These are phyloP conservation scores for Leptobrachium leishanense DNA, from an alignment of 2,113 vertebrate species.

Conservation along the genomic window DNA sequence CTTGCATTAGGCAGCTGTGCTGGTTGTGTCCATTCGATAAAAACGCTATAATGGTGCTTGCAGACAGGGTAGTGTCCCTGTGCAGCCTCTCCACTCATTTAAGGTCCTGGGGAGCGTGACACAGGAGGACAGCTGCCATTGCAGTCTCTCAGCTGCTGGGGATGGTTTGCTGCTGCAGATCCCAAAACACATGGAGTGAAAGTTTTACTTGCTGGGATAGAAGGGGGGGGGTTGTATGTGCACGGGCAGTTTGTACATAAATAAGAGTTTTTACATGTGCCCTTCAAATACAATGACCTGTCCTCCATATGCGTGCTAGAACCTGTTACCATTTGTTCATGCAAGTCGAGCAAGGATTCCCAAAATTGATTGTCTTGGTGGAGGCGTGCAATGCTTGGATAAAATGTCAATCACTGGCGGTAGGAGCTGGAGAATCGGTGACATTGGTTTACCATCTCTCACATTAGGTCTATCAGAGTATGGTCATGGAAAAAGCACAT, in stretches of 20 bases:
- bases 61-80: not conserved
- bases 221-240: not conserved
- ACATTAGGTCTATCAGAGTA: too few species aligned
- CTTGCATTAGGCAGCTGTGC: not conserved
- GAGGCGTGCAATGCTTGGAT: too few species aligned
- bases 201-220: not conserved
- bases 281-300: too few species aligned
- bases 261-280: too few species aligned
- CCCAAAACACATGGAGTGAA: slow-evolving; percentile 19
- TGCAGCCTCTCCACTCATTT: not conserved
- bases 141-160: slow-evolving; percentile 32
- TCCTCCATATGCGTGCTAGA: too few species aligned
- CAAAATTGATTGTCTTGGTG: too few species aligned
- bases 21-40: not conserved
- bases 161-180: slow-evolving; percentile 20
- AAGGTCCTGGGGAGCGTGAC: slow-evolving; percentile 24
- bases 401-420: too few species aligned
- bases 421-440: too few species aligned
- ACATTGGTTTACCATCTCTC: too few species aligned
- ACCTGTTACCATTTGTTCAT: too few species aligned
- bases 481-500: too few species aligned
- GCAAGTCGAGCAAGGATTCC: too few species aligned
- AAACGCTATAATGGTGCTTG: not conserved
- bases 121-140: slow-evolving; percentile 42
- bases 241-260: not conserved